Evolutionary conservation across 1,140 invertebrate species (phyloP).

Genomic region (Drosophila dunni): DNA sequence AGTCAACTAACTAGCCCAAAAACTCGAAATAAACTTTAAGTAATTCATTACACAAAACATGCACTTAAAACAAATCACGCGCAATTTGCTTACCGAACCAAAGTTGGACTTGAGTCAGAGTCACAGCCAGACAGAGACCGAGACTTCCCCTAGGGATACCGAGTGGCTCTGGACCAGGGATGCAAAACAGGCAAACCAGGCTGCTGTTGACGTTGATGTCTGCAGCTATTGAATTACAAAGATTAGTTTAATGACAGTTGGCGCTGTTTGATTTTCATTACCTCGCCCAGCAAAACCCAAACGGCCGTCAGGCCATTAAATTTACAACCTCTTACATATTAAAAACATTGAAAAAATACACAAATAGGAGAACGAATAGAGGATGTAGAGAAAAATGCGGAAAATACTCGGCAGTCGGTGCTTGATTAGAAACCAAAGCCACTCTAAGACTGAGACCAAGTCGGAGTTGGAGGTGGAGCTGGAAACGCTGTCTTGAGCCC

Average conservation of each 20-base stretch:
- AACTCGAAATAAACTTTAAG: conserved; percentile 48
- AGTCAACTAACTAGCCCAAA: conserved; percentile 52
- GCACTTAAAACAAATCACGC: conserved; percentile 62
- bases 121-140: not conserved
- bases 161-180: conserved; percentile 9
- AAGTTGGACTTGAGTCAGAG: not conserved
- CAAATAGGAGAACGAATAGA: not conserved
- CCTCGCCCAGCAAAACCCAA: conserved; percentile 52
- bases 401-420: conserved; percentile 35
- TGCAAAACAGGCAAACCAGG: conserved; percentile 34
- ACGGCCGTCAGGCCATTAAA: conserved; percentile 67
- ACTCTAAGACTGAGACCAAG: not conserved
- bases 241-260: conserved; percentile 82
- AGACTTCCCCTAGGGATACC: conserved; percentile 5
- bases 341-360: conserved; percentile 37
- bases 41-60: conserved; percentile 67
- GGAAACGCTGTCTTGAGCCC: conserved; percentile 21
- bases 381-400: conserved; percentile 10
- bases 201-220: conserved; percentile 33
- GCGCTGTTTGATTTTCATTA: conserved; percentile 82
- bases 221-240: conserved; percentile 78
- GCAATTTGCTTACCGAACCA: conserved; percentile 38
- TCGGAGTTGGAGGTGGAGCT: not conserved
- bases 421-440: conserved; percentile 64
- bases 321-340: conserved; percentile 81